Evolutionary conservation across 2,888 invertebrate genomes (phyloP).

Genomic region (Brenthis daphne): DNA sequence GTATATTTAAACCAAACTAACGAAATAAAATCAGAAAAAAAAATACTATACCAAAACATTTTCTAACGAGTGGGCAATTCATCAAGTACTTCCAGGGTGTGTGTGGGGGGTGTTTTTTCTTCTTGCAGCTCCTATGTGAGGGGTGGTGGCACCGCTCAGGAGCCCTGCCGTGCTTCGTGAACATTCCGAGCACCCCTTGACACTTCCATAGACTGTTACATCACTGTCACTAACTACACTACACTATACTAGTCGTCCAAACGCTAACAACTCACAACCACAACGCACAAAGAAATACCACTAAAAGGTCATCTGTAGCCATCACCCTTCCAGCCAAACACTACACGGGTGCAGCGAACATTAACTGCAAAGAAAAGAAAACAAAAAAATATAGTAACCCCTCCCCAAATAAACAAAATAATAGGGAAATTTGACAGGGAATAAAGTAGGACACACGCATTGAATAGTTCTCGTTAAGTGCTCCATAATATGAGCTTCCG

Average conservation of each 20-base stretch:
- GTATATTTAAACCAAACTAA: conserved; percentile 9
- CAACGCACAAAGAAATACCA: conserved; percentile 65
- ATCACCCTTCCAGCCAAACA: conserved; percentile 67
- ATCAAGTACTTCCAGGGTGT: conserved; percentile 83
- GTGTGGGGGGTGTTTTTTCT: conserved; percentile 78
- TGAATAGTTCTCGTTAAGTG: conserved; percentile 50
- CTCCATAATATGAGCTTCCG: conserved; percentile 53
- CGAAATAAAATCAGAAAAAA: conserved; percentile 47
- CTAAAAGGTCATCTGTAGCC: conserved; percentile 73
- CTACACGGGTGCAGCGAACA: conserved; percentile 62
- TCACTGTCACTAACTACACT: conserved; percentile 65
- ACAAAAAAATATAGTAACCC: conserved; percentile 66
- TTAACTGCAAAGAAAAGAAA: conserved; percentile 80
- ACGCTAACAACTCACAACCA: conserved; percentile 60
- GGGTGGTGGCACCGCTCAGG: conserved; percentile 75
- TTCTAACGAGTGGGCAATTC: conserved; percentile 83
- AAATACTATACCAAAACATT: conserved; percentile 82
- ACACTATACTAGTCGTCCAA: conserved; percentile 53
- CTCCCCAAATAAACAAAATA: conserved; percentile 48
- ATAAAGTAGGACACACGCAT: conserved; percentile 49
- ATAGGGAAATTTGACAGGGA: conserved; percentile 33
- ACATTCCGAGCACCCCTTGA: conserved; percentile 75
- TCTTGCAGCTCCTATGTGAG: conserved; percentile 75
- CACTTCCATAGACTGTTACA: conserved; percentile 78
- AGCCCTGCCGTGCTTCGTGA: conserved; percentile 77